Conservation (phyloP, 2,888 invertebrate species). For the Lutraria lutraria region DNA sequence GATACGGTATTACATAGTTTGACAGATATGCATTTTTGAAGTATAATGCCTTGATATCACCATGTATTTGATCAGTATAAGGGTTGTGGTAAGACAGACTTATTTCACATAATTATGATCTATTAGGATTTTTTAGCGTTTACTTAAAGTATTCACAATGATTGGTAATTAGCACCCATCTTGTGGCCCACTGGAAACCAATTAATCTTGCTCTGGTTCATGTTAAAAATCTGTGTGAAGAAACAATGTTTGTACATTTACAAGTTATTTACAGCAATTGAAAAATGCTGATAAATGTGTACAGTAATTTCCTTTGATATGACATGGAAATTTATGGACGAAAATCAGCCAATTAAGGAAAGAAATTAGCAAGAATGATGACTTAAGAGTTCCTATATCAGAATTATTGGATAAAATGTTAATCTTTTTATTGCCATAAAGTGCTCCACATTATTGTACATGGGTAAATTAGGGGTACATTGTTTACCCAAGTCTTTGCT, state of each 20-base stretch:
- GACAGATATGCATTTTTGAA: background rate
- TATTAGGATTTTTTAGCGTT: background rate
- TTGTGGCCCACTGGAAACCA: background rate
- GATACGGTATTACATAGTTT: background rate
- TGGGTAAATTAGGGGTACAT: background rate
- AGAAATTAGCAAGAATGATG: constrained; percentile 5
- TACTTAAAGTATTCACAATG: background rate
- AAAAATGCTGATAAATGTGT: background rate
- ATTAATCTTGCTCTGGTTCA: background rate
- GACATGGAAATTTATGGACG: background rate
- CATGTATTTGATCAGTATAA: background rate
- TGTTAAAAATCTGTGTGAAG: constrained; percentile 6
- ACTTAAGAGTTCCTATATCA: background rate
- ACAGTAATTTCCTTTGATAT: background rate
- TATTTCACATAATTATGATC: background rate
- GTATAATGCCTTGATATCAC: background rate
- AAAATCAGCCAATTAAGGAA: background rate
- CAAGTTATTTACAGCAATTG: background rate
- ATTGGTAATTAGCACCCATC: background rate
- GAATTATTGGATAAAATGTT: background rate
- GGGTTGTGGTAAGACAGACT: background rate
- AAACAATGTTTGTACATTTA: background rate
- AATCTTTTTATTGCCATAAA: constrained; percentile 4
- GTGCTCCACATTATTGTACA: background rate
- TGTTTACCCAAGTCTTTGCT: background rate